These are phyloP conservation scores for Neuroscelio doddi DNA, from an alignment of 2,888 invertebrate genomes.

Conservation along the genomic window DNA sequence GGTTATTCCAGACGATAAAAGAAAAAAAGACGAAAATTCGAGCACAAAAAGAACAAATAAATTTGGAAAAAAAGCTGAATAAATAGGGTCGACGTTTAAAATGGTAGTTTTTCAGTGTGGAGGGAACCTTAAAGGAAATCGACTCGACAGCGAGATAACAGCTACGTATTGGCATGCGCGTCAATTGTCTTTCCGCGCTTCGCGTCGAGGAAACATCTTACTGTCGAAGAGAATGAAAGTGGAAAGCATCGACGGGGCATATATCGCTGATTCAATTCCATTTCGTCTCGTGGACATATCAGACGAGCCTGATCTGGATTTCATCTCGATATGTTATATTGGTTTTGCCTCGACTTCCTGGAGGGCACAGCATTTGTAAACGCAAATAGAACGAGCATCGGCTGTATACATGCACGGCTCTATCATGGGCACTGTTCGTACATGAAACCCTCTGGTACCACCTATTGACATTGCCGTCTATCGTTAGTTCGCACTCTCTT, in stretches of 20 bases:
- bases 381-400: constrained; percentile 6
- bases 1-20: no score
- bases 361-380: constrained; percentile 13
- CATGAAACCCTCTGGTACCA: constrained; percentile 7
- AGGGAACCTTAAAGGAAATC: neutral
- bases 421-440: constrained; percentile 8
- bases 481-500: constrained; percentile 18
- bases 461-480: constrained; percentile 19
- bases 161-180: constrained; percentile 2
- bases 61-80: no score
- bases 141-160: neutral
- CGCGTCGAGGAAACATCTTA: constrained; percentile 10
- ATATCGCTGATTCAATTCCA: constrained; percentile 12
- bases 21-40: no score
- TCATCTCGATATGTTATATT: constrained; percentile 14
- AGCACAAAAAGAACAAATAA: no score
- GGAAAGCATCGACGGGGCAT: constrained; percentile 2
- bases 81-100: no score
- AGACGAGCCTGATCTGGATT: constrained; percentile 1
- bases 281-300: constrained; percentile 17
- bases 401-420: constrained; percentile 2
- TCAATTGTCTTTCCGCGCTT: neutral
- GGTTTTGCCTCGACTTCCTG: constrained; percentile 1
- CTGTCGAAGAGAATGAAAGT: constrained; percentile 9
- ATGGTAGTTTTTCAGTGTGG: neutral